A percentile compares a stretch with the other conserved stretches of the same genome.
phyloP scores from a whole-genome alignment of 2,888 invertebrate species.

The Drosophila recens region DNA sequence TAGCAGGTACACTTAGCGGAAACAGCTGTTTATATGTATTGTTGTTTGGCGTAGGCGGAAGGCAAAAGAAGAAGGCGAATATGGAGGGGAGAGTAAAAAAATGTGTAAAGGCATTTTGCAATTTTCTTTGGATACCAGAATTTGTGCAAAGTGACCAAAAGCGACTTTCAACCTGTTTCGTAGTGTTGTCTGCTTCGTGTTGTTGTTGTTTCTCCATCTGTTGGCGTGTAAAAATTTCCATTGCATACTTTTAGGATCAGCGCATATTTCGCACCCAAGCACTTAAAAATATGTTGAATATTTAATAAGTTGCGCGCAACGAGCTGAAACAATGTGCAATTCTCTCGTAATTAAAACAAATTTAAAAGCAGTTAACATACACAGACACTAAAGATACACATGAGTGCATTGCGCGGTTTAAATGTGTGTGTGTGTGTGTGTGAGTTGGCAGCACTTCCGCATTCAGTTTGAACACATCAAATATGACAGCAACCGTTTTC shows the following conservation, averaged over 20 bases:
- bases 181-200: constrained; percentile 8
- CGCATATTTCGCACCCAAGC: constrained; percentile 61
- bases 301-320: constrained; percentile 55
- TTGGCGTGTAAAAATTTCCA: constrained; percentile 20
- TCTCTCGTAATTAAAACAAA: constrained; percentile 75
- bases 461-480: constrained; percentile 73
- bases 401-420: constrained; percentile 29
- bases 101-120: constrained; percentile 60
- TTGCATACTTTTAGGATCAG: constrained; percentile 74
- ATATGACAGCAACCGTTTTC: constrained; percentile 70
- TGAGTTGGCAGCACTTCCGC: constrained; percentile 66
- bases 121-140: constrained; percentile 50
- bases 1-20: constrained; percentile 74
- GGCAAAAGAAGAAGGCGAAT: neutral
- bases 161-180: constrained; percentile 32
- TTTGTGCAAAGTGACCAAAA: constrained; percentile 64
- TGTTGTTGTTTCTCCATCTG: constrained; percentile 2
- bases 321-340: constrained; percentile 60
- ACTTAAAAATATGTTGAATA: constrained; percentile 76
- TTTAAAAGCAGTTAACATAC: constrained; percentile 75
- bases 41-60: constrained; percentile 34
- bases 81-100: constrained; percentile 25
- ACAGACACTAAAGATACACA: constrained; percentile 10
- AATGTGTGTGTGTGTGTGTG: constrained; percentile 10
- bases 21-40: constrained; percentile 73